A percentile compares a stretch with the other conserved stretches of the same genome.
Evolutionary conservation across 1,140 invertebrate genomes (phyloP).

Genomic region (Trichonephila clavipes): DNA sequence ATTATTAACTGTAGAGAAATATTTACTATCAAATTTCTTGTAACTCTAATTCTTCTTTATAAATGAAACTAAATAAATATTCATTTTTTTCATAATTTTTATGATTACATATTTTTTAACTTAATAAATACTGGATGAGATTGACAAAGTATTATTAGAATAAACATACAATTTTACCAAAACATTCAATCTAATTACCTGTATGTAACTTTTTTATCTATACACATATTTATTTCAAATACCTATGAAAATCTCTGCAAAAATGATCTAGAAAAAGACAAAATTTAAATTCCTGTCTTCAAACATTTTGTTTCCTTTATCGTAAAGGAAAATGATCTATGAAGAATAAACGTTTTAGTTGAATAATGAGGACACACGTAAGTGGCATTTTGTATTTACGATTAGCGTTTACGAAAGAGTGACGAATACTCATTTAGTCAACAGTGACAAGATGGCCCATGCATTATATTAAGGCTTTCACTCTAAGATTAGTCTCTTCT

Average conservation of each 20-base stretch:
- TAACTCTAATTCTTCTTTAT: too few relatives aligned
- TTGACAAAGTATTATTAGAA: too few relatives aligned
- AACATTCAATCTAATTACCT: background rate
- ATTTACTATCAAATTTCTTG: too few relatives aligned
- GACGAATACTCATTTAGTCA: conserved; percentile 2
- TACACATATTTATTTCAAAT: background rate
- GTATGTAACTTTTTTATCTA: background rate
- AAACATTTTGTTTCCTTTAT: conserved; percentile 1
- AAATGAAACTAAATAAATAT: too few relatives aligned
- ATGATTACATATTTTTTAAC: too few relatives aligned
- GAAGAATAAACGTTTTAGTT: background rate
- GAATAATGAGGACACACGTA: background rate
- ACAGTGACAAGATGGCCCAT: background rate
- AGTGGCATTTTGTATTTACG: conserved; percentile 7
- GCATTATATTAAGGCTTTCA: conserved; percentile 4
- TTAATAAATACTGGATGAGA: too few relatives aligned
- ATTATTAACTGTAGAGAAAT: too few relatives aligned
- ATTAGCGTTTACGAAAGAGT: background rate
- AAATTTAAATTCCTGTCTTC: background rate
- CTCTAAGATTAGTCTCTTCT: background rate
- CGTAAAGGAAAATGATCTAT: background rate
- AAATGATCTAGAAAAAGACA: background rate
- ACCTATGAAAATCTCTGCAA: background rate
- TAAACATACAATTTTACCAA: background rate
- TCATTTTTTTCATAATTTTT: too few relatives aligned